phyloP scores from a whole-genome alignment of 2,888 invertebrate species.

The Anodontia alba region DNA sequence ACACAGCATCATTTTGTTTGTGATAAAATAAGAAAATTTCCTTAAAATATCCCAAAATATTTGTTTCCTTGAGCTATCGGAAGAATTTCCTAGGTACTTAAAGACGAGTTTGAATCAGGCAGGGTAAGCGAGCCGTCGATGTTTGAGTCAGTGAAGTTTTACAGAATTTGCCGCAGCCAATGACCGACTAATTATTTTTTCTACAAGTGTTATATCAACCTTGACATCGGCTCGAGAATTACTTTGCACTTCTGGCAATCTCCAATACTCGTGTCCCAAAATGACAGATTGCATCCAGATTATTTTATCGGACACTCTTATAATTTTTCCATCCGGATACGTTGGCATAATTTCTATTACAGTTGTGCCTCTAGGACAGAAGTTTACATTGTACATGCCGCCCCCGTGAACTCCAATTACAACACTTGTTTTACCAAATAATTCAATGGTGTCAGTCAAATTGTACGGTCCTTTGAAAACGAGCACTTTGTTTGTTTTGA shows the following conservation, averaged over 20 bases:
- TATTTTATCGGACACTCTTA: neutral
- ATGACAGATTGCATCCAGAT: neutral
- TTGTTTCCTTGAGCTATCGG: no score
- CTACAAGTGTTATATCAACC: neutral
- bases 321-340: neutral
- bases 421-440: neutral
- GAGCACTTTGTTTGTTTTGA: neutral
- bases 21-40: no score
- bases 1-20: no score
- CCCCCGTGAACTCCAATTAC: slow-evolving; percentile 3
- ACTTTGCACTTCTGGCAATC: neutral
- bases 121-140: no score
- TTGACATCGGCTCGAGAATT: neutral
- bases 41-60: no score
- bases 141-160: no score
- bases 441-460: neutral
- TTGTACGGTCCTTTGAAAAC: neutral
- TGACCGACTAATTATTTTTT: no score
- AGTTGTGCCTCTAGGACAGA: neutral
- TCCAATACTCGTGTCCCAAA: slow-evolving; percentile 5
- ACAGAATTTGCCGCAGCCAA: no score
- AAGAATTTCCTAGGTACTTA: no score
- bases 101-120: no score
- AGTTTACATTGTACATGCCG: slow-evolving; percentile 6
- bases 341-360: slow-evolving; percentile 19